Base-by-base conservation (phyloP, 2,888 invertebrate species). In the Meteorus colon region DNA sequence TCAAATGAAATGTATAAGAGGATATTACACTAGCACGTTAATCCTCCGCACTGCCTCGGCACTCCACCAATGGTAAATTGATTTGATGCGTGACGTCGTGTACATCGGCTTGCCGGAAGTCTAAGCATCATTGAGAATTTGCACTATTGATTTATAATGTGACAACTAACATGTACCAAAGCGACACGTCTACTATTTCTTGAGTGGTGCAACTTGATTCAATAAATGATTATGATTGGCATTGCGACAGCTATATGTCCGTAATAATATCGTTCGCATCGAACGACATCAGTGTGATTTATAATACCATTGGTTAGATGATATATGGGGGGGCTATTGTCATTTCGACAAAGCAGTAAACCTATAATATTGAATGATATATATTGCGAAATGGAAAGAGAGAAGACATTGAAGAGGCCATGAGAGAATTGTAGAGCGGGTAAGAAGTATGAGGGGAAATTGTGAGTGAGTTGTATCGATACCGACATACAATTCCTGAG, bases 141-240 rank as follows among this genome's bases (percentile, higher is more conserved):
- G 73, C 67, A 67, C 59, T 73, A 73, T 73, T 73, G 73, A 66
- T 73, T 67, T 73, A 59, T 73, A 73, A 73, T 73, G 59, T 73
- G 73, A 73, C 73, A 73, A 67, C 59, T 66, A 67, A 73, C 55
- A 66, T 37, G 73, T 55, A 67, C 59, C 67, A 68, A 73, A 65
- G 73, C 73, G 67, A 73, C 37, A n/a, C 29, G 45, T 65, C 37
- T 65, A 60, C 19, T 19, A 19, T 19, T 55, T 8, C 55, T n/a
- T 19, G n/a, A 55, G n/a, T 55, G 19, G 8, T 55, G 55, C 55
- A 55, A 8, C n/a, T 37, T 73, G 73, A 73, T 73, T 73, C 73
- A 73, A 73, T 73, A 73, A 73, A 60, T 34, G 48, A 63, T 37
- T 66, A 65, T 65, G 65, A 65, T 65, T 67, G 73, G 59, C 67